These are phyloP conservation scores for Entomobrya proxima DNA, from an alignment of 2,888 invertebrate genomes.

Conservation along the genomic window DNA sequence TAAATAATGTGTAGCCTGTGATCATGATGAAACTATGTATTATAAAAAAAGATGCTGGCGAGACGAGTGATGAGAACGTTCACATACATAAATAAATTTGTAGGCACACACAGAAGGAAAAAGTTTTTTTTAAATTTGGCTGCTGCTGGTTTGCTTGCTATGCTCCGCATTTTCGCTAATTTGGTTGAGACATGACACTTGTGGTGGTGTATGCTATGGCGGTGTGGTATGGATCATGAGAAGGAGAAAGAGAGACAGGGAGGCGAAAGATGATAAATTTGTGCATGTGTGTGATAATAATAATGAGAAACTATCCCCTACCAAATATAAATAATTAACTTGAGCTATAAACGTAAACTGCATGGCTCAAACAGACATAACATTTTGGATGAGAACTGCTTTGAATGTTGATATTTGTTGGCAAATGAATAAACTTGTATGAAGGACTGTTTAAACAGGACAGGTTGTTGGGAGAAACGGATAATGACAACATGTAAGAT, in stretches of 20 bases:
- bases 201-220: not conserved
- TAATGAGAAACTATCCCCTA: not conserved
- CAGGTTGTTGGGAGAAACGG: too few relatives aligned
- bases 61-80: not conserved
- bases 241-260: not conserved
- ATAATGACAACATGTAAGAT: too few relatives aligned
- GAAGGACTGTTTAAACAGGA: too few relatives aligned
- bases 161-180: not conserved
- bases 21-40: not conserved
- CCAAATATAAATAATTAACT: not conserved
- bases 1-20: not conserved
- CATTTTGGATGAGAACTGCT: too few relatives aligned
- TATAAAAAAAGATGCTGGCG: not conserved
- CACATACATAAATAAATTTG: not conserved
- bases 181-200: slow-evolving; percentile 31
- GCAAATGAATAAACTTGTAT: too few relatives aligned
- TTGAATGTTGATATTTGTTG: too few relatives aligned
- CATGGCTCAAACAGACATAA: too few relatives aligned
- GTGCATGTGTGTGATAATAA: slow-evolving; percentile 11
- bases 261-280: slow-evolving; percentile 14
- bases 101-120: not conserved
- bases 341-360: too few relatives aligned
- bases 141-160: slow-evolving; percentile 19
- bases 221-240: not conserved
- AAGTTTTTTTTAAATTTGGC: not conserved